Evolutionary conservation across 1,140 invertebrate species (phyloP).

Genomic region (Hypsibius dujardini): DNA sequence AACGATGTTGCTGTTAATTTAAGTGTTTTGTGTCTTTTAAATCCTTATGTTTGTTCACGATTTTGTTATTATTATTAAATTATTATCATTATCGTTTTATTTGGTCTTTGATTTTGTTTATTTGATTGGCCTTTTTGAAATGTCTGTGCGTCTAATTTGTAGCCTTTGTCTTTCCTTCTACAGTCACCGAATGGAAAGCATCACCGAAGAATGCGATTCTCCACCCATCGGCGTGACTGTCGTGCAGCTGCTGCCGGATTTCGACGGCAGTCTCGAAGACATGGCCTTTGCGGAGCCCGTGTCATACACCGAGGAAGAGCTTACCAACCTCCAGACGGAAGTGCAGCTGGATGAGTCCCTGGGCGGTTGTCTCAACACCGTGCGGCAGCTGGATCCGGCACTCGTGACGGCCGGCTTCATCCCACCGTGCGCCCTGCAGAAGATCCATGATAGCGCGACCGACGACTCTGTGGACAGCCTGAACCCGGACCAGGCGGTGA

Average conservation of each 20-base stretch:
- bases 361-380: background rate
- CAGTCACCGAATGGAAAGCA: too few species aligned
- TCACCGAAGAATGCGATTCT: background rate
- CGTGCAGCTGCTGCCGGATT: slow-evolving; percentile 13
- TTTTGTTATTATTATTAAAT: too few species aligned
- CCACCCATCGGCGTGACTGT: background rate
- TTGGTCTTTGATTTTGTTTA: too few species aligned
- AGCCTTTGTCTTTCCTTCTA: too few species aligned
- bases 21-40: too few species aligned
- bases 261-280: slow-evolving; percentile 4
- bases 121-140: too few species aligned
- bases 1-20: too few species aligned
- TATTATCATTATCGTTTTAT: too few species aligned
- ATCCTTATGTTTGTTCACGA: too few species aligned
- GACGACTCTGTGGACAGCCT: background rate
- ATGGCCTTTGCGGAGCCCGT: slow-evolving; percentile 8
- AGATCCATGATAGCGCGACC: background rate
- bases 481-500: background rate
- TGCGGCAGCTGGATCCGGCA: background rate
- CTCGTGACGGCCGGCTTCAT: background rate
- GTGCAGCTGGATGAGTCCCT: background rate
- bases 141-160: too few species aligned
- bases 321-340: slow-evolving; percentile 1
- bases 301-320: slow-evolving; percentile 2
- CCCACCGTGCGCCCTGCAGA: slow-evolving; percentile 6